Evolutionary conservation across 2,113 vertebrate species (phyloP), one percentile per base, ranked within the genome.

Genomic region (Aplodontia rufa): DNA sequence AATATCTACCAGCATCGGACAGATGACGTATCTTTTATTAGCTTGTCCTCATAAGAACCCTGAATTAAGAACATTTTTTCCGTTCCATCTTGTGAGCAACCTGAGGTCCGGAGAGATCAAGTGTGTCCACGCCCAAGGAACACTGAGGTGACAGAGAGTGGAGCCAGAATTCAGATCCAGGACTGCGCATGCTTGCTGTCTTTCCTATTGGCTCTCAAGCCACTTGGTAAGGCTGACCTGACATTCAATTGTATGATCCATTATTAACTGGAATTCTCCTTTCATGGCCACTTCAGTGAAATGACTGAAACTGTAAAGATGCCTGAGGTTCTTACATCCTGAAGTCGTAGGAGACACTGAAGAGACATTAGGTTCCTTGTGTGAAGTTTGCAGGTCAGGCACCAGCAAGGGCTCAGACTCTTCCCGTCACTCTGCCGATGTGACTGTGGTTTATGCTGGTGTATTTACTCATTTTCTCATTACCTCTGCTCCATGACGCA

Each of bases 381-480:
- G 68, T 24, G 2, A n/a, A 13, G 4, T 58, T 60, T 83, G 8
- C 32, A 22, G 1, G 14, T 35, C 16, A 35, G 20, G 40, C 22
- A 47, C 9, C 47, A 62, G 53, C 42, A 40, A 24, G 0, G 19
- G 12, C 16, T 51, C 20, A 28, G n/a, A 49, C 3, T 35, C 13
- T 49, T 30, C 19, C 28, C 3, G 4, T 7, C 8, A 9, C 1
- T 13, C n/a, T 30, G 16, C 3, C 14, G n/a, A n/a, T n/a, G n/a
- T n/a, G n/a, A n/a, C n/a, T n/a, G n/a, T n/a, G n/a, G n/a, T n/a
- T n/a, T n/a, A n/a, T n/a, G n/a, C n/a, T n/a, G 0, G 40, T 49
- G 0, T 58, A 30, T 60, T 28, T 88, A 9, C 45, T 49, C 4
- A 22, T 64, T 71, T 66, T 28, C n/a, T 13, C 47, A 42, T 10